Conservation (phyloP, 2,113 vertebrate species). For the Callipepla californica region DNA sequence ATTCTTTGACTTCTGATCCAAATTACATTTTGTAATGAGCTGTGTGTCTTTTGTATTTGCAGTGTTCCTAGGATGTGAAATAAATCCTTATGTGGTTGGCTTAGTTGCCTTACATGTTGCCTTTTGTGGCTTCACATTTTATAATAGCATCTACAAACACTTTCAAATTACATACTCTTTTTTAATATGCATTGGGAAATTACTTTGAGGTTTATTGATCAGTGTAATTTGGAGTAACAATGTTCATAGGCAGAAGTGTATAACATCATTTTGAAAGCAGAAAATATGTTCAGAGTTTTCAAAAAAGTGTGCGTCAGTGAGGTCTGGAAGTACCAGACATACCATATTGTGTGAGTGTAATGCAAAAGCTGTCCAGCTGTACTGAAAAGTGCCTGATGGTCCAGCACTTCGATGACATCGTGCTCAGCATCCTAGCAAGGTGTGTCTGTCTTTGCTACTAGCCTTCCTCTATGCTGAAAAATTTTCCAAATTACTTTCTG, state of each 20-base stretch:
- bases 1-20: background rate
- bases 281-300: background rate
- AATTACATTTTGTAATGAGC: background rate
- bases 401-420: rapidly evolving
- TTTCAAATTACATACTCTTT: background rate
- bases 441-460: background rate
- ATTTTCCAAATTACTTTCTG: background rate
- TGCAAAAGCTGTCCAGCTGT: background rate
- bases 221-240: background rate
- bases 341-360: background rate
- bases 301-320: background rate
- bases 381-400: background rate
- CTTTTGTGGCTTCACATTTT: background rate
- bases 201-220: background rate
- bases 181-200: background rate
- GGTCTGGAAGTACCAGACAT: background rate
- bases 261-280: background rate
- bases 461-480: background rate
- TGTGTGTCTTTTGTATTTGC: background rate
- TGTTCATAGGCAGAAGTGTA: background rate
- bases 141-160: background rate
- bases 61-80: background rate
- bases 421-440: background rate
- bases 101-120: background rate
- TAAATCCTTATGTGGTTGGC: background rate